Base-by-base conservation (phyloP, 2,888 invertebrate species). In the Microplitis manilae region DNA sequence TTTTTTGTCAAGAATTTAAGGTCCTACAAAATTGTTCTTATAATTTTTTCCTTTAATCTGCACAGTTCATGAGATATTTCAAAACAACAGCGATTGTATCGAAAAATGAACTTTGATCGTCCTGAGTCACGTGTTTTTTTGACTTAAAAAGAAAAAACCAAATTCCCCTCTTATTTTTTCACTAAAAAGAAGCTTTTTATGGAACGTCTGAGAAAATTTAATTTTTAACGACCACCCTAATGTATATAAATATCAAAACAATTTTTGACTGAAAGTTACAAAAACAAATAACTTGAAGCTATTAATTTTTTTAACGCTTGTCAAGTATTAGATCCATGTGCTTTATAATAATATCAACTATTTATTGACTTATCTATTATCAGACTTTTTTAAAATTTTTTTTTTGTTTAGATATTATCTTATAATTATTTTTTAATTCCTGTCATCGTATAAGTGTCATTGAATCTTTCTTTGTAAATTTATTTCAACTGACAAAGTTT, bases 321-420 rank as follows among this genome's bases (percentile, higher is more conserved):
- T 20, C 15, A 62, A 20, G 62, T 20, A 62, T 62, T 62, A 20
- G 1, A 8, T 15, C n/a, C 8, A 62, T 8, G 6, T 50, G 50
- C 9, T 50, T 62, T 62, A 15, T 62, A 15, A 15, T 62, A 17
- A 6, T 20, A 74, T 81, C 62, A 75, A 76, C 77, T 81, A 79
- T 79, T 80, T 81, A 81, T 81, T 81, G 79, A 80, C 80, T 81
- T 67, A 71, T 72, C 75, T 62, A 74, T 74, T 72, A 62, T 73
- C 73, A 73, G 73, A 64, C 73, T 73, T 73, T 64, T 30, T 2
- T 4, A 30, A 30, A 30, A 4, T 4, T 30, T 30, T 30, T 30
- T 30, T 30, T 30, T 50, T 7, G 8, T 61, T 39, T 15, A 59
- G 5, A 39, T 13, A 61, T 15, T 15, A 38, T 65, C 15, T n/a